A percentile compares a stretch with the other conserved stretches of the same genome.
Evolutionary conservation across 1,140 invertebrate genomes (phyloP).

Genomic region (Drosophila lacteicornis): DNA sequence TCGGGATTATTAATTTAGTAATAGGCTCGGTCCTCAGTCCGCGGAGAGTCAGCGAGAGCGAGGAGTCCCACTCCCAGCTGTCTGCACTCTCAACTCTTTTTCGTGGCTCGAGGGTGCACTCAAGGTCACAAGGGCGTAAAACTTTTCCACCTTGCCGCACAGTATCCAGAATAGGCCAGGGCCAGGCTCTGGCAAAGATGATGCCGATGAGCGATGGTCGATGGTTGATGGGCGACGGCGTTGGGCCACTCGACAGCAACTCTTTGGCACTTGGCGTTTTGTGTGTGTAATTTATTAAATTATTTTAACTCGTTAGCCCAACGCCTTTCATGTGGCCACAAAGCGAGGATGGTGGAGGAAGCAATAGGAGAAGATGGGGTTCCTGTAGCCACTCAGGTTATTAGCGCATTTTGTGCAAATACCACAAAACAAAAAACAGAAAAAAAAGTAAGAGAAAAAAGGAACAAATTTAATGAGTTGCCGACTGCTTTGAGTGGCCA

Average conservation of each 20-base stretch:
- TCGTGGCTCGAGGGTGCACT: constrained; percentile 66
- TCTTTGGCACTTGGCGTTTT: constrained; percentile 59
- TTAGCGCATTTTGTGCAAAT: constrained; percentile 78
- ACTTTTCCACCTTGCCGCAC: constrained; percentile 55
- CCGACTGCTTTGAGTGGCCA: constrained; percentile 2
- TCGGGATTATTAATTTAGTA: constrained; percentile 77
- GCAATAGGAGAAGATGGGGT: not conserved
- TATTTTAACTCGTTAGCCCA: constrained; percentile 75
- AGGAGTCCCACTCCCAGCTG: constrained; percentile 27
- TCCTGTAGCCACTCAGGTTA: constrained; percentile 46
- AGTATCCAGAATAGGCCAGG: constrained; percentile 1
- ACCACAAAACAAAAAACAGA: constrained; percentile 18
- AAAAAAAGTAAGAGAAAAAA: constrained; percentile 20
- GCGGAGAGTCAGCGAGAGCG: not conserved
- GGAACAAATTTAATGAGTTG: constrained; percentile 64
- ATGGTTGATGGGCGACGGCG: constrained; percentile 11
- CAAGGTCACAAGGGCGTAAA: constrained; percentile 73
- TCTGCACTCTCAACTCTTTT: constrained; percentile 30
- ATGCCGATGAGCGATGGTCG: constrained; percentile 13
- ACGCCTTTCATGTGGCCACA: constrained; percentile 57
- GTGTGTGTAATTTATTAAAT: constrained; percentile 73
- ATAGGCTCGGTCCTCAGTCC: constrained; percentile 56
- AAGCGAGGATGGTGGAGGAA: not conserved
- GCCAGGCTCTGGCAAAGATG: constrained; percentile 6
- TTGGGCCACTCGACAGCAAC: constrained; percentile 52